Evolutionary conservation across 2,888 invertebrate species (phyloP).

Genomic region (Belgica antarctica): DNA sequence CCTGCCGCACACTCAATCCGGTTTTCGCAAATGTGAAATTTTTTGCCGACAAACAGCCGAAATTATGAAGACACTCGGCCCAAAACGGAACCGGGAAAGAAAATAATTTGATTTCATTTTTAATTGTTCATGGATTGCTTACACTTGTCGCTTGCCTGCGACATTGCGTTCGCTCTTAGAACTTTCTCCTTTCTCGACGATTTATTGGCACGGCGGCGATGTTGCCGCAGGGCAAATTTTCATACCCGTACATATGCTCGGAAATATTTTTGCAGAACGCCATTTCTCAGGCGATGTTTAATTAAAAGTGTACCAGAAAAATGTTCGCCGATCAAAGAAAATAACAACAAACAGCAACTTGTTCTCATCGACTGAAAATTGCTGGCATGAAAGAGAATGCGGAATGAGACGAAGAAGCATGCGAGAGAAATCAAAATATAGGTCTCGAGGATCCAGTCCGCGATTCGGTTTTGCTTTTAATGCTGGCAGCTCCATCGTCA

Average conservation of each 20-base stretch:
- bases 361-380: slow-evolving; percentile 17
- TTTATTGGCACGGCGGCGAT: too few species aligned
- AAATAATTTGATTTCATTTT: neutral
- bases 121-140: too few species aligned
- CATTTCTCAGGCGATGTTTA: slow-evolving; percentile 5
- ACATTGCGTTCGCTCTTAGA: slow-evolving; percentile 33
- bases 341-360: slow-evolving; percentile 16
- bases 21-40: neutral
- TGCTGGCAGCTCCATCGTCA: neutral
- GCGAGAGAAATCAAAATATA: slow-evolving; percentile 16
- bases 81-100: slow-evolving; percentile 7
- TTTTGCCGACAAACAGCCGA: neutral
- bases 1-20: neutral
- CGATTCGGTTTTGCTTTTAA: neutral
- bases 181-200: slow-evolving; percentile 33
- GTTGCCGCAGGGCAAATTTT: neutral
- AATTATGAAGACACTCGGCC: slow-evolving; percentile 6
- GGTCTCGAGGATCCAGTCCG: slow-evolving; percentile 25
- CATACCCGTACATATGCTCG: neutral
- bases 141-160: neutral
- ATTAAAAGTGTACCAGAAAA: slow-evolving; percentile 23
- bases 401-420: slow-evolving; percentile 31
- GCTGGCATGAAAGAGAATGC: slow-evolving; percentile 24
- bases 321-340: neutral
- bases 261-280: slow-evolving; percentile 20